phyloP scores from a whole-genome alignment of 2,113 vertebrate genomes.

The Odontesthes bonariensis region DNA sequence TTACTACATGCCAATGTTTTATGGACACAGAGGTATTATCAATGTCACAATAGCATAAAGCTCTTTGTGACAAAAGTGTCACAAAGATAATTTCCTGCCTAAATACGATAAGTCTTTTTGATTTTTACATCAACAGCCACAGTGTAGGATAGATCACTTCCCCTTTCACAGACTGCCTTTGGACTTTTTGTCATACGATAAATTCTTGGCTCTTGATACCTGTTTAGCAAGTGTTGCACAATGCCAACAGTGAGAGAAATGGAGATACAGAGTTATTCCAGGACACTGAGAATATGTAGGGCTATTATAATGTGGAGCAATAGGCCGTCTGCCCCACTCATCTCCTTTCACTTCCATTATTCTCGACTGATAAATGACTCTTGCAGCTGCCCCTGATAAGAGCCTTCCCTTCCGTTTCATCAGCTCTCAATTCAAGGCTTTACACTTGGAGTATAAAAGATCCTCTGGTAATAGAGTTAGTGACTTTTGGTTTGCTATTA shows the following conservation, averaged over 20 bases:
- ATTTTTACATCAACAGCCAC: constrained; percentile 40
- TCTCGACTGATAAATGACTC: constrained; percentile 86
- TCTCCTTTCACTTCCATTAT: constrained; percentile 70
- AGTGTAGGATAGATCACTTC: constrained; percentile 6
- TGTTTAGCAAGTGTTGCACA: constrained; percentile 57
- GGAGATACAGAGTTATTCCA: constrained; percentile 63
- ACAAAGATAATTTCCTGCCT: not conserved
- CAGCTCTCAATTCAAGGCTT: constrained; percentile 78
- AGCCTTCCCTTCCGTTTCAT: constrained; percentile 85
- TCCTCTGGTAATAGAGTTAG: constrained; percentile 44
- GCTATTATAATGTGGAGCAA: constrained; percentile 66
- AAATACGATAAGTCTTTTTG: constrained; percentile 1
- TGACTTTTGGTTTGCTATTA: constrained; percentile 49
- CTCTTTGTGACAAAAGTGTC: not conserved
- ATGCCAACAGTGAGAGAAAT: constrained; percentile 54
- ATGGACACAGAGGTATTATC: not conserved
- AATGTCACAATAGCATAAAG: constrained; percentile 7
- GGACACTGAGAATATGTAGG: constrained; percentile 61
- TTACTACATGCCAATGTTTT: not conserved
- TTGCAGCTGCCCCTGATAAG: constrained; percentile 83
- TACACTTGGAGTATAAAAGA: constrained; percentile 40
- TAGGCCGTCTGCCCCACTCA: constrained; percentile 64
- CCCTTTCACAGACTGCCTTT: constrained; percentile 21
- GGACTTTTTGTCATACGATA: constrained; percentile 33
- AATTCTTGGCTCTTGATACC: constrained; percentile 54